Base-by-base conservation (phyloP, 2,797 vertebrate species). In the Octomys mimax region DNA sequence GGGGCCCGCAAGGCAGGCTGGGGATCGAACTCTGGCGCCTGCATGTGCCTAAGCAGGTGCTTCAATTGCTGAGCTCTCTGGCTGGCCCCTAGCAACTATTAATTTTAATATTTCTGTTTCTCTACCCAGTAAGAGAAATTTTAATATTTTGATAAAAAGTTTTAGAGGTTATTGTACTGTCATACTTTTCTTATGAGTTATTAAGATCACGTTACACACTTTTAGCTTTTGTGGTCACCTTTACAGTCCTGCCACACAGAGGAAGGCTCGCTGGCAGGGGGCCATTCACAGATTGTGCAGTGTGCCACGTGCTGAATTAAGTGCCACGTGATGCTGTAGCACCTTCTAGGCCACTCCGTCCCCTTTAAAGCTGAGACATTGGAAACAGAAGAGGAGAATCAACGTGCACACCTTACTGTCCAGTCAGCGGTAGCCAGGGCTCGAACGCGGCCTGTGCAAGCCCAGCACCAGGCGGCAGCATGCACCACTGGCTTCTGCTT, bases 281-380 rank as follows among this genome's bases (percentile, higher is more conserved):
- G 42, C 24, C 9, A 80, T 11, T n/a, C 70, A 57, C 42, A 2
- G 1, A 33, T 39, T 22, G 12, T 64, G 33, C 42, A 26, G 0
- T 21, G 33, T 46, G 2, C 7, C 16, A 42, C 39, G 46, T 66
- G 33, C 7, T 64, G 33, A 18, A 5, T 26, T 46, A 52, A 68
- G 21, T 0, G 68, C 14, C 33, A n/a, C 19, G 24, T 18, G 31
- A 62, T 6, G 39, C 10, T 33, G 22, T 68, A n/a, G 12, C 22
- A 59, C 59, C 54, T 85, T 84, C 66, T 82, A 4, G 26, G 14
- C 33, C 26, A 22, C 21, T 57, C 73, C 18, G 42, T 24, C 6
- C 57, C n/a, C 78, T 93, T 92, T 46, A 90, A 90, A 87, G 12
- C 6, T 39, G 31, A 68, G 31, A n/a, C 75, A 71, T 18, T 8